Evolutionary conservation across 2,113 vertebrate genomes (phyloP).

Genomic region (Pygoscelis adeliae): DNA sequence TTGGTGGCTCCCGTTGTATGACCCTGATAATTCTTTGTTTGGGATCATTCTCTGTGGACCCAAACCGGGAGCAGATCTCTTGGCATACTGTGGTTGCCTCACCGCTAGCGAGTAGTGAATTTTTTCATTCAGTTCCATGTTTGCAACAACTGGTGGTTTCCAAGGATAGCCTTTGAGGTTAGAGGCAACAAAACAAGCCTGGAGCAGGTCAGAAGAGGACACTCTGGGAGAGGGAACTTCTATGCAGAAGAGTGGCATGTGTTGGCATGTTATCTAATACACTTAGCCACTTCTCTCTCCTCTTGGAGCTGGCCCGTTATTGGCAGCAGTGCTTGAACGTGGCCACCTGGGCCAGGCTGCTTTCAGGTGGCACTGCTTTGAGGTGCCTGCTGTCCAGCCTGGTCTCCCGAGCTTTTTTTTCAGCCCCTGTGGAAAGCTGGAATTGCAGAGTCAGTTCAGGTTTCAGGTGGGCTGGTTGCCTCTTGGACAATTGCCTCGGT

Average conservation of each 20-base stretch:
- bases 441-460: background rate
- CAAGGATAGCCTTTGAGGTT: background rate
- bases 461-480: background rate
- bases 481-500: accelerated
- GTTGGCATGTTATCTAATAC: background rate
- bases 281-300: background rate
- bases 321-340: background rate
- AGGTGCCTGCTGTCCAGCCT: background rate
- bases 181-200: background rate
- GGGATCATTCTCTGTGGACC: background rate
- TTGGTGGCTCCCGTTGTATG: accelerated
- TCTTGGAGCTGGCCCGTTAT: background rate
- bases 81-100: background rate
- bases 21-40: background rate
- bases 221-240: background rate
- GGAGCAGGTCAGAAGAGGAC: background rate
- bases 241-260: background rate
- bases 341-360: background rate
- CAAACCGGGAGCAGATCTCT: background rate
- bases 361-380: background rate
- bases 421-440: background rate
- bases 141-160: background rate
- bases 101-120: background rate
- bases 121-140: background rate
- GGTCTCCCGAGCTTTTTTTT: background rate